Evolutionary conservation across 2,113 vertebrate genomes (phyloP), one percentile per base, ranked within the genome.

Genomic region (Progne subis): DNA sequence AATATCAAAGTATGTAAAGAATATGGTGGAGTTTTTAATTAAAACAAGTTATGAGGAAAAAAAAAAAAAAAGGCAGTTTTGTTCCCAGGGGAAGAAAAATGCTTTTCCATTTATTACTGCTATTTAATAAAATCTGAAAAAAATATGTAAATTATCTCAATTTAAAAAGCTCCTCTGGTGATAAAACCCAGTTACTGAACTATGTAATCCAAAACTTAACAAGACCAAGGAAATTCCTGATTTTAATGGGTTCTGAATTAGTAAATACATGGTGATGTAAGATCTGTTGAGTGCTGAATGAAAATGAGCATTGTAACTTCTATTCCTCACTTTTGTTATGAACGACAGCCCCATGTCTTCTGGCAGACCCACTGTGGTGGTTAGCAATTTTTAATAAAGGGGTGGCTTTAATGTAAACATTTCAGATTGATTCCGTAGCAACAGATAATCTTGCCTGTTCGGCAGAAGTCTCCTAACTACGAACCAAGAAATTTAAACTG

Each of bases 271-370:
- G n/a, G 49, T 67, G 46, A 59, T 20, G 4, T 52, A 57, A 69
- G 8, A 29, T 19, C 18, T 56, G 46, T 64, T 94, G 49, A 34
- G 43, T 94, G 75, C 76, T 63, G 68, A 85, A 94, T 57, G 68
- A 91, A 95, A 94, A 94, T 39, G 25, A 94, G 55, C 70, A 89
- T 50, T 50, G 69, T 44, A 78, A 84, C 19, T 78, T 94, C 32
- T 61, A 25, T 68, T 92, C 74, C 67, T 71, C n/a, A 46, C 32
- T 92, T 93, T 85, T 85, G 69, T 68, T 21, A 76, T 55, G 61
- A 91, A 94, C 77, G 83, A 78, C 79, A 94, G 61, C 25, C 63
- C 46, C 39, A 43, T 61, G 59, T 86, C 41, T 95, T 93, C 46
- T 26, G 28, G 64, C 23, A 78, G 60, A 72, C 13, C 18, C 32